Evolutionary conservation across 2,888 invertebrate species (phyloP), one percentile per base, ranked within the genome.

Genomic region (Microplitis deprimator): DNA sequence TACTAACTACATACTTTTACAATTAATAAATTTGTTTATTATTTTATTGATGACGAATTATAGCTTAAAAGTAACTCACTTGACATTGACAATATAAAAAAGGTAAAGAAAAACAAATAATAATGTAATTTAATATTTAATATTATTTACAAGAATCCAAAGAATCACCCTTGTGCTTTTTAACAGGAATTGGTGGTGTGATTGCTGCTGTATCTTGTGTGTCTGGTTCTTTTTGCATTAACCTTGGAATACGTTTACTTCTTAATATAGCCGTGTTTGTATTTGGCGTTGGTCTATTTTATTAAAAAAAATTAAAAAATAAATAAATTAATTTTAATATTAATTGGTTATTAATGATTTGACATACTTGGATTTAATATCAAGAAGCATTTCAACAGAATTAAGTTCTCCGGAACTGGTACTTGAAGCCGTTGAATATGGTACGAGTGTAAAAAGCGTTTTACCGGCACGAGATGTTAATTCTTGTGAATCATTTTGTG

Each of bases 111-210:
- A 41, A 41, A 41, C 72, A 76, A 73, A 86, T 86, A 83, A 83
- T 88, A 50, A 50, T 50, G 50, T 50, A 4, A 13, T 50, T 50
- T 50, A 50, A 29, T 50, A 50, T 50, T 50, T 50, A 50, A 50
- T 50, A 50, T 89, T 89, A 90, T 90, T 89, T 90, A 90, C 89
- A 89, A 83, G 88, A 86, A 85, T 89, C 87, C 81, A 60, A 60
- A 64, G 83, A 83, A 60, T 89, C 89, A 61, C 85, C 86, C 83
- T 89, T 89, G 83, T 85, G 85, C 82, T 87, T 89, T 82, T 89
- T 89, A 13, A 50, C 13, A 50, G 50, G 50, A 50, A 50, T 13
- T 50, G 50, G 10, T 76, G 82, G 29, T 29, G 29, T 29, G 29
- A 29, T 79, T 68, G 79, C 67, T 16, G 74, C 62, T 40, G 78